Evolutionary conservation across 1,140 invertebrate species (phyloP).

Genomic region (Drosophila prosaltans): DNA sequence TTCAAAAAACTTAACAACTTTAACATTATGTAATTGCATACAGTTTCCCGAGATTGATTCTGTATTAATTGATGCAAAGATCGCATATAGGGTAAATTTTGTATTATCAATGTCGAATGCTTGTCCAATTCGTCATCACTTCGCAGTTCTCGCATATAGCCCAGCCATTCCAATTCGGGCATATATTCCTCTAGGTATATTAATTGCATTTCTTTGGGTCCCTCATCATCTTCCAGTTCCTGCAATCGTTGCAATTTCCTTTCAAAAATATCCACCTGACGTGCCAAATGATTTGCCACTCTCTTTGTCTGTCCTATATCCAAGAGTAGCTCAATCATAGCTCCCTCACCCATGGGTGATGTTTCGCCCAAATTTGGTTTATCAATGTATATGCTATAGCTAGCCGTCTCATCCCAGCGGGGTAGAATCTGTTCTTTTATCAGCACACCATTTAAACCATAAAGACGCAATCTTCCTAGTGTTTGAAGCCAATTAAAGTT

Average conservation of each 20-base stretch:
- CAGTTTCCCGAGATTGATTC: conserved; percentile 44
- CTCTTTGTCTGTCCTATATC: conserved; percentile 78
- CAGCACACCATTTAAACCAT: conserved; percentile 72
- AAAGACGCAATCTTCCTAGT: conserved; percentile 61
- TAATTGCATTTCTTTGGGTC: conserved; percentile 70
- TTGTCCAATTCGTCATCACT: conserved; percentile 27
- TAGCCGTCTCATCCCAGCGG: conserved; percentile 70
- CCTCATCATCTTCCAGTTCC: conserved; percentile 74
- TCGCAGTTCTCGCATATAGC: conserved; percentile 51
- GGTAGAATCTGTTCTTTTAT: conserved; percentile 70
- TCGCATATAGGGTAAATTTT: conserved; percentile 71
- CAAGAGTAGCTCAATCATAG: conserved; percentile 72
- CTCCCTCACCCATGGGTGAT: conserved; percentile 71
- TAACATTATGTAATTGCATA: conserved; percentile 79
- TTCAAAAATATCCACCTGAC: conserved; percentile 65
- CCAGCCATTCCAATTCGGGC: conserved; percentile 66
- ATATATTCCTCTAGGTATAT: conserved; percentile 69
- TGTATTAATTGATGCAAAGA: conserved; percentile 57
- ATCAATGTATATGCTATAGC: conserved; percentile 71
- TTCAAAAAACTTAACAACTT: conserved; percentile 67
- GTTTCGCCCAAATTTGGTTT: conserved; percentile 69
- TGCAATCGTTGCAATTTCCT: conserved; percentile 70
- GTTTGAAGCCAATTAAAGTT: conserved; percentile 70
- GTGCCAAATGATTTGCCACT: conserved; percentile 66
- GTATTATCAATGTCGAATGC: conserved; percentile 66